Evolutionary conservation across 2,888 invertebrate species (phyloP).

Genomic region (Erebia palarica): DNA sequence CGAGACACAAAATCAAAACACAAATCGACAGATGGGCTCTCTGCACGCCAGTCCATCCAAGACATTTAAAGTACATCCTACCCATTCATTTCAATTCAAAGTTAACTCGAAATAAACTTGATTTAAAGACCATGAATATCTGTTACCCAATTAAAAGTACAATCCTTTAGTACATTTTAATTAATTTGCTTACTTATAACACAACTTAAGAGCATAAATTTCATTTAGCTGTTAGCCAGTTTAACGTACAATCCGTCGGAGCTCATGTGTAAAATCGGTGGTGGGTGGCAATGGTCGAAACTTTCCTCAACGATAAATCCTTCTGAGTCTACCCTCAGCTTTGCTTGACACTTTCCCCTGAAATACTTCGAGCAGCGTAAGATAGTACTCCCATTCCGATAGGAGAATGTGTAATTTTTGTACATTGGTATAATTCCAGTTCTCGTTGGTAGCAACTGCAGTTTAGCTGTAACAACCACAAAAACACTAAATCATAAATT

Average conservation of each 20-base stretch:
- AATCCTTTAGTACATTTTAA: too few species aligned
- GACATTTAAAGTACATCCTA: too few species aligned
- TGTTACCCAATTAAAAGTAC: too few species aligned
- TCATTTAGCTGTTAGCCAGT: not conserved
- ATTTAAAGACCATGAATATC: too few species aligned
- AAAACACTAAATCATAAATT: not conserved
- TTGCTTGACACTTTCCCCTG: constrained; percentile 40
- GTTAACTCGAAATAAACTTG: too few species aligned
- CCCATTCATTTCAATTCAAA: too few species aligned
- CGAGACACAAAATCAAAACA: too few species aligned
- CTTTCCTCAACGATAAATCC: constrained; percentile 30
- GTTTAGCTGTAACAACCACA: constrained; percentile 11
- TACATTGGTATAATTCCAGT: constrained; percentile 27
- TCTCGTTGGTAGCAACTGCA: constrained; percentile 4
- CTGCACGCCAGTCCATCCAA: too few species aligned
- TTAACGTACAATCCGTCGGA: constrained; percentile 6
- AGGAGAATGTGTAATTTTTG: constrained; percentile 40
- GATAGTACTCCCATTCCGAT: constrained; percentile 25
- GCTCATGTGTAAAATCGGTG: constrained; percentile 23
- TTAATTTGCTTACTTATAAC: too few species aligned
- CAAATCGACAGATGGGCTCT: too few species aligned
- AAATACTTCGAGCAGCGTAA: constrained; percentile 44
- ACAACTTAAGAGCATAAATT: not conserved
- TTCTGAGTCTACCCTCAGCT: constrained; percentile 40
- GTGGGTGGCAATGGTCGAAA: constrained; percentile 41